Percentiles rank a stretch among this genome's conserved stretches.
Conservation (phyloP, 2,888 invertebrate genomes). For the Polydrusus cervinus region DNA sequence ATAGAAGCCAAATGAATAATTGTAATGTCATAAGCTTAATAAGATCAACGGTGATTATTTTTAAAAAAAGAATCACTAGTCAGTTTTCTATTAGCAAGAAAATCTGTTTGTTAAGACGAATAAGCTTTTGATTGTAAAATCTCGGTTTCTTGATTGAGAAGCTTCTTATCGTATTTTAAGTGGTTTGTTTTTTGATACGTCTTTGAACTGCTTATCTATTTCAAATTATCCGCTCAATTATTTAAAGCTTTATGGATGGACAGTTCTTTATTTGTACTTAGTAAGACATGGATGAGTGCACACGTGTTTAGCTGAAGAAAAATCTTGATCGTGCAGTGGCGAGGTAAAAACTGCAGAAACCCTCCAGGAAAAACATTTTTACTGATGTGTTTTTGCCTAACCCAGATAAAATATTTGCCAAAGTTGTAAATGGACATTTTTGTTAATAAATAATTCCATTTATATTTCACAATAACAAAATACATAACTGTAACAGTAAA, state of each 20-base stretch:
- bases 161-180: conserved; percentile 1
- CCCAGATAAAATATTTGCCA: too few species aligned
- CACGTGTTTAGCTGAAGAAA: not conserved
- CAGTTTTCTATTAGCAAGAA: conserved; percentile 29
- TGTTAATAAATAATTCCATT: too few species aligned
- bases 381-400: too few species aligned
- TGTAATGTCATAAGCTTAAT: conserved; percentile 50
- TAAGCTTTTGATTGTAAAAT: conserved; percentile 19
- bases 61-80: conserved; percentile 34
- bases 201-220: conserved; percentile 12
- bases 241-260: not conserved
- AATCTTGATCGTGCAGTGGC: too few species aligned
- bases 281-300: not conserved
- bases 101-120: conserved; percentile 26
- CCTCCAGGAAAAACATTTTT: too few species aligned
- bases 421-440: too few species aligned
- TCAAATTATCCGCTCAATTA: not conserved
- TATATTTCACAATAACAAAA: too few species aligned
- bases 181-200: conserved; percentile 2
- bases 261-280: not conserved
- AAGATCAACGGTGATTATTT: conserved; percentile 42
- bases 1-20: conserved; percentile 44
- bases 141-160: conserved; percentile 9
- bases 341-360: too few species aligned
- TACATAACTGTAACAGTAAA: too few species aligned